phyloP scores from a whole-genome alignment of 2,113 vertebrate species.

The Pygathrix nemaeus region DNA sequence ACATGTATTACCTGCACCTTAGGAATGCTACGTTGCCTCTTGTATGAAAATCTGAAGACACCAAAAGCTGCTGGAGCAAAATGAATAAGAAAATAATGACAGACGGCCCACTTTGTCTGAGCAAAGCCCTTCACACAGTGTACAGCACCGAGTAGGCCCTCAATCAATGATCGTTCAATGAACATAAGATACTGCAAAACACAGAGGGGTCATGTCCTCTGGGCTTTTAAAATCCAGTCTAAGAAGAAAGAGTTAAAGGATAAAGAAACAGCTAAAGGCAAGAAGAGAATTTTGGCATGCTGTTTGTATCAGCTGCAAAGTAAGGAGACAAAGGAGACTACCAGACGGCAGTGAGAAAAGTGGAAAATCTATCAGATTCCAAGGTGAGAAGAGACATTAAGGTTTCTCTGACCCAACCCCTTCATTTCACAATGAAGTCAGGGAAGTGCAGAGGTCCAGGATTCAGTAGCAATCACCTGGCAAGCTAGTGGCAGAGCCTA shows the following conservation, averaged over 20 bases:
- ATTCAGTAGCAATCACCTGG: neutral
- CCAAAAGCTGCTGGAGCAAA: neutral
- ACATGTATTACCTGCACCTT: neutral
- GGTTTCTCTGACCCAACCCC: neutral
- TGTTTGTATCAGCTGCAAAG: neutral
- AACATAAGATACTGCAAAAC: neutral
- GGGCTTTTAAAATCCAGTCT: neutral
- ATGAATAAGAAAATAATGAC: neutral
- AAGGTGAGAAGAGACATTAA: neutral
- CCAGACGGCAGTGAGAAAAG: neutral
- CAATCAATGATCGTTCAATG: neutral
- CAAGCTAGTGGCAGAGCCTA: neutral
- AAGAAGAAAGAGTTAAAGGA: neutral
- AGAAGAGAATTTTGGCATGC: neutral
- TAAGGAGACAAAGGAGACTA: neutral
- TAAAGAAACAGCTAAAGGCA: neutral
- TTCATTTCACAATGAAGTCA: neutral
- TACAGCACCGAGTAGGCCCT: neutral
- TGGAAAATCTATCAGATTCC: conserved; percentile 14
- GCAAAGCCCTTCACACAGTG: neutral
- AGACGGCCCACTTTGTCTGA: neutral
- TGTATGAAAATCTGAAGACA: conserved; percentile 14
- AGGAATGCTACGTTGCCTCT: neutral
- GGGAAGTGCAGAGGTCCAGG: neutral
- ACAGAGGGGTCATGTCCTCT: neutral